Percentiles rank a stretch among this genome's conserved stretches.
phyloP scores from a whole-genome alignment of 2,113 vertebrate genomes.

The Micronisus gabar region DNA sequence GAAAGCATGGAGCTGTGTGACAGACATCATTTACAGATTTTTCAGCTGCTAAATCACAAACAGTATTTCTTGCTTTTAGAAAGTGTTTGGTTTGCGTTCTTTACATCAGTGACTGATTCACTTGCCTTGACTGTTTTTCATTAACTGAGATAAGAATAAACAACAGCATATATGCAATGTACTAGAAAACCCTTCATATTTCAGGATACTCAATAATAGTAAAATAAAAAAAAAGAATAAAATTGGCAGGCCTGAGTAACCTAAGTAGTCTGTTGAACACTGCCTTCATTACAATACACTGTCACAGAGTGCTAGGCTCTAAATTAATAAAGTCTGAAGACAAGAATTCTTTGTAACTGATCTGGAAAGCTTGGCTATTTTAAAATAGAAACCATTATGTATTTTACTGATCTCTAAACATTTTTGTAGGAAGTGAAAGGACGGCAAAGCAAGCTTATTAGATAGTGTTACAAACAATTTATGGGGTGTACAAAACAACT shows the following conservation, averaged over 20 bases:
- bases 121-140: neutral
- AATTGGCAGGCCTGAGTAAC: neutral
- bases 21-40: neutral
- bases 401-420: neutral
- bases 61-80: neutral
- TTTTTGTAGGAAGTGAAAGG: neutral
- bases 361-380: neutral
- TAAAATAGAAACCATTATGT: neutral
- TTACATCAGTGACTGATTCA: neutral
- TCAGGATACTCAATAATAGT: neutral
- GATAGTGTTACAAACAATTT: neutral
- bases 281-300: neutral
- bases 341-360: neutral
- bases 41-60: neutral
- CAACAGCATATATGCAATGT: neutral
- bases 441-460: neutral
- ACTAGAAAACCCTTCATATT: neutral
- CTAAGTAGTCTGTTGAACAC: neutral
- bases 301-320: neutral
- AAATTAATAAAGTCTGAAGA: constrained; percentile 1
- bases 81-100: neutral
- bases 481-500: neutral
- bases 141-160: constrained; percentile 1
- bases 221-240: neutral
- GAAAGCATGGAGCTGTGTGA: neutral